Base-by-base conservation (phyloP, 2,113 vertebrate species). In the Nanorana parkeri region DNA sequence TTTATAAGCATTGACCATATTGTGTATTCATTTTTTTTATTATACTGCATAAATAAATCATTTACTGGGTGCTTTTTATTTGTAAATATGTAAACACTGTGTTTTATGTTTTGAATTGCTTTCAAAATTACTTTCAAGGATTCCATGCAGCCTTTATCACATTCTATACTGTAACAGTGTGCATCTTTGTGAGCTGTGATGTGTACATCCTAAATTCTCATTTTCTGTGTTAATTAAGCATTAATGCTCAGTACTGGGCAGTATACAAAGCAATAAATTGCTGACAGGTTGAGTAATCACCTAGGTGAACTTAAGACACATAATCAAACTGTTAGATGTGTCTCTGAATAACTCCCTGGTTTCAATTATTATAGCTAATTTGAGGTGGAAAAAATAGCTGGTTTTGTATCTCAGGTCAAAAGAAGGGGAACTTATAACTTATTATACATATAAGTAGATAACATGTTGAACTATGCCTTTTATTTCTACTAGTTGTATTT, bases 141-240 rank as follows among this genome's bases (percentile, higher is more conserved):
- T 36, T 54, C 15, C 11, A 13, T 55, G 28, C 16, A 17, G 47
- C 5, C 7, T 26, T 41, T 68, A 51, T 69, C 41, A 47, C 17
- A 55, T n/a, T 26, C 36, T 28, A 24, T 47, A 47, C 41, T 13
- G 41, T 55, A 41, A 63, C 32, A 64, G 17, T 5, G 16, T 69
- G 2, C n/a, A 60, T 80, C 67, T 58, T 80, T 36, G 20, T 17
- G 19, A 29, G 68, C 16, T 0, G 74, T 80, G 84, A 72, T 56
- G 41, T 72, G 83, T 68, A 51, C 76, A 80, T 86, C 77, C 55
- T 78, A 83, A 85, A 85, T 85, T 52, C 65, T 83, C 28, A 69
- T 86, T 77, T 87, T 69, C 84, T 83, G 87, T 86, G 68, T 78
- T 81, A 75, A 85, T 85, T 87, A 87, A 71, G 77, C 80, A 67